Evolutionary conservation across 2,797 vertebrate species (phyloP).

Genomic region (Psittacula derbiana): DNA sequence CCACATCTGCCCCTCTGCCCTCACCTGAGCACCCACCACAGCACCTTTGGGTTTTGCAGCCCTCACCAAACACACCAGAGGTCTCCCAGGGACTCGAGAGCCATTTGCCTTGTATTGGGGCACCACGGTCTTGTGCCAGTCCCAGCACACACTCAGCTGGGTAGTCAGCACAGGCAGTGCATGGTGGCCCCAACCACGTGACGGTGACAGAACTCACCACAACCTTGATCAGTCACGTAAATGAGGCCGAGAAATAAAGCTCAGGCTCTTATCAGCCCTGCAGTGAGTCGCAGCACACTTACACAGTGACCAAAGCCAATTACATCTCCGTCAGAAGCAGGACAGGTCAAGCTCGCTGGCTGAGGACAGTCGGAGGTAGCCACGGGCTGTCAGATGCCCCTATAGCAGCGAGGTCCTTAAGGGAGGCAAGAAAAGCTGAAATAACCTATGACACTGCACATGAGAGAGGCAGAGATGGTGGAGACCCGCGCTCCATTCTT

Average conservation of each 20-base stretch:
- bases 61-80: background rate
- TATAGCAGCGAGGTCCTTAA: background rate
- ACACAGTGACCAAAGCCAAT: background rate
- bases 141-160: background rate
- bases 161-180: too few relatives aligned
- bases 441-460: fast-evolving
- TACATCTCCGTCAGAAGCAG: background rate
- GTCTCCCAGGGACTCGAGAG: background rate
- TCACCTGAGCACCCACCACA: background rate
- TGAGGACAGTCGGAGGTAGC: background rate
- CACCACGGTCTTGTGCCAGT: fast-evolving
- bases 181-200: background rate
- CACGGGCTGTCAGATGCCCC: background rate
- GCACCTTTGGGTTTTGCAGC: background rate
- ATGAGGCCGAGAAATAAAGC: background rate
- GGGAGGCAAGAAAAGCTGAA: background rate
- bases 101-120: background rate
- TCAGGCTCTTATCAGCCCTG: background rate
- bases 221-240: background rate
- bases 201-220: background rate
- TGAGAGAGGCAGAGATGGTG: background rate
- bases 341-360: fast-evolving
- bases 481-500: background rate
- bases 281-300: background rate
- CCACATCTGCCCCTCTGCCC: background rate